Evolutionary conservation across 2,797 vertebrate genomes (phyloP), one percentile per base, ranked within the genome.

Genomic region (Eidolon dupreanum): DNA sequence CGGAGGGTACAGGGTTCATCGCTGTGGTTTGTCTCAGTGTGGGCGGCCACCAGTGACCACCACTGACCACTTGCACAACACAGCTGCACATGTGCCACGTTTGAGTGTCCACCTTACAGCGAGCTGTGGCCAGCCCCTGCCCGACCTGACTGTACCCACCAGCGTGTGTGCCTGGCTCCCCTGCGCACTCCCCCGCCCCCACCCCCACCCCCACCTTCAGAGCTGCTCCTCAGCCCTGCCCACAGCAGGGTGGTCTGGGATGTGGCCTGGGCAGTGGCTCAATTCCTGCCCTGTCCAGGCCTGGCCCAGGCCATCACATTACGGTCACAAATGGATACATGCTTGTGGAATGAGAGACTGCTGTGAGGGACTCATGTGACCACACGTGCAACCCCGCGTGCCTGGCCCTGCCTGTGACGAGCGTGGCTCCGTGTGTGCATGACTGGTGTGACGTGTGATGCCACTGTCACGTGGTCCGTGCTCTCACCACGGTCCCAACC

Each of bases 171-270:
- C 19, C 33, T 13, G 3, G 49, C 55, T 26, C 19, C 22, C 43
- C 8, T 19, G 20, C 15, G 5, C 59, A 59, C 57, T 6, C 0
- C 4, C 26, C 57, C 57, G 0, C 28, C 43, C 3, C 17, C 13
- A 5, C 15, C 17, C 49, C 49, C 49, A 16, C 65, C 28, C 0
- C 24, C 3, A 8, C 55, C 22, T 24, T 24, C 59, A 3, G 59
- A 89, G 78, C 86, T 26, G 36, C 51, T 33, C 41, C 55, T 49
- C n/a, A 11, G 53, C 33, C 49, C 65, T 17, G 26, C 59, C 87
- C 46, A 16, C 28, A 31, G 31, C 3, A 8, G 9, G 0, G 24
- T 33, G 74, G 41, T 33, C 57, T 55, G 51, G 49, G 63, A n/a
- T n/a, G 57, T 24, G 38, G n/a, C n/a, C 43, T n/a, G 17, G 38